Evolutionary conservation across 2,888 invertebrate genomes (phyloP).

Genomic region (Exocentrus adspersus): DNA sequence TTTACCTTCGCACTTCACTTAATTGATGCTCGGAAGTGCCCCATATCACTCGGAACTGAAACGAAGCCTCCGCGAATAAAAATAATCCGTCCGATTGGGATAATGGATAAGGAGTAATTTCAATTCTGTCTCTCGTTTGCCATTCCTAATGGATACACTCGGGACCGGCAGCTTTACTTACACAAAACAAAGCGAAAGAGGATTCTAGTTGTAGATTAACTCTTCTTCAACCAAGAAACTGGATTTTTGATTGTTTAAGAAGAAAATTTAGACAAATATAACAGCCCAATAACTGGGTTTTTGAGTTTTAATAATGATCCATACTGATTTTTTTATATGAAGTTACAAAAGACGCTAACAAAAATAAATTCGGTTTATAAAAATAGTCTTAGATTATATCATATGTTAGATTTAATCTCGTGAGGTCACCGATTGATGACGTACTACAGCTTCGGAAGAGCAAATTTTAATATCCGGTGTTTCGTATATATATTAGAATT

Average conservation of each 20-base stretch:
- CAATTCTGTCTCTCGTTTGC: conserved; percentile 24
- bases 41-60: conserved; percentile 10
- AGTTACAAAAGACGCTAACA: too few relatives aligned
- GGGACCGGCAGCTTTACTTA: background rate
- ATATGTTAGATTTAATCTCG: background rate
- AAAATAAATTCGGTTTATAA: too few relatives aligned
- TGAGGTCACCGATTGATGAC: background rate
- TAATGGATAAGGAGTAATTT: conserved; percentile 36
- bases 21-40: conserved; percentile 5
- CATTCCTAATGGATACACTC: conserved; percentile 9
- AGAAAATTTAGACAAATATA: too few relatives aligned
- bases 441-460: conserved; percentile 25
- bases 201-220: background rate
- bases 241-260: too few relatives aligned
- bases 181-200: background rate
- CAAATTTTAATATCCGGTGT: conserved; percentile 49
- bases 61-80: conserved; percentile 32
- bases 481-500: conserved; percentile 44
- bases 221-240: background rate
- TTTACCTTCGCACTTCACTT: conserved; percentile 9
- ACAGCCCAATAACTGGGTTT: too few relatives aligned
- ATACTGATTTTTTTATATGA: too few relatives aligned
- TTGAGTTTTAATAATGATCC: too few relatives aligned
- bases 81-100: conserved; percentile 34
- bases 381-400: background rate